Percentiles rank a stretch among this genome's conserved stretches.
Conservation (phyloP, 2,113 vertebrate genomes). For the Pygoscelis antarcticus region DNA sequence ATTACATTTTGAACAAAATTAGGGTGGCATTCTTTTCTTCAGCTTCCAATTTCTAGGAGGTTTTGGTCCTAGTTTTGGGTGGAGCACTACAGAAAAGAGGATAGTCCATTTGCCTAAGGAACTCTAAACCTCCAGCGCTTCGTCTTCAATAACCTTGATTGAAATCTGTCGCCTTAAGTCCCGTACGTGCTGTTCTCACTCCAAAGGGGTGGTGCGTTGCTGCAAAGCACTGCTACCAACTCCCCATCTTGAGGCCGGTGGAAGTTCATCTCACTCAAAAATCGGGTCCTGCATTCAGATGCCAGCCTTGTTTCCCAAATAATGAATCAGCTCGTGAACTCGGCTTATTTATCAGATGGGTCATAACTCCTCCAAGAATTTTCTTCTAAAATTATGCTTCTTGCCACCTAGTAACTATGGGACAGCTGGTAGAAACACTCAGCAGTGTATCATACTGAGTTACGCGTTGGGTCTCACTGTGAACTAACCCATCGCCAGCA, state of each 20-base stretch:
- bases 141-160: not conserved
- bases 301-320: not conserved
- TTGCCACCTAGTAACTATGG: not conserved
- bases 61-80: not conserved
- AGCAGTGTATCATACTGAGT: not conserved
- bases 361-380: not conserved
- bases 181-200: not conserved
- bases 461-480: rapidly evolving
- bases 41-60: not conserved
- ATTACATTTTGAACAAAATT: not conserved
- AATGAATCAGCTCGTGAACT: not conserved
- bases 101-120: not conserved
- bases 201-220: not conserved
- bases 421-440: not conserved
- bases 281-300: not conserved
- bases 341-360: not conserved
- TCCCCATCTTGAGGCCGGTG: not conserved
- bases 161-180: not conserved
- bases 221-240: not conserved
- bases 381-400: not conserved
- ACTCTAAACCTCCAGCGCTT: not conserved
- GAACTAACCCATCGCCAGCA: not conserved
- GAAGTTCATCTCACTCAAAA: not conserved
- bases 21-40: not conserved
- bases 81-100: not conserved